phyloP scores from a whole-genome alignment of 2,113 vertebrate species.

The Regulus satrapa region DNA sequence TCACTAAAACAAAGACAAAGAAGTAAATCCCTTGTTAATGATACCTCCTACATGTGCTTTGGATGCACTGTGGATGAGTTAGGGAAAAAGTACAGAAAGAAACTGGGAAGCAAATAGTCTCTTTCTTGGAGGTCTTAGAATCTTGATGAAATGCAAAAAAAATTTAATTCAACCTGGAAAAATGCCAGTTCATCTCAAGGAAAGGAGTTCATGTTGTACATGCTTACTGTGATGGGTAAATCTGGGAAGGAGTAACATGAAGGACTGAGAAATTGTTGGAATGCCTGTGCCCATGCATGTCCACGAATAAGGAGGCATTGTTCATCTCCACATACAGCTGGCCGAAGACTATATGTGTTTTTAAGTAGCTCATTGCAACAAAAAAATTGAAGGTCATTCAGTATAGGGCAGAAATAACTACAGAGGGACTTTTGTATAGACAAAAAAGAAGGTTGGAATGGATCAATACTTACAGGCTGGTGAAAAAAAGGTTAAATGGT shows the following conservation, averaged over 20 bases:
- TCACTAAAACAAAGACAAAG: neutral
- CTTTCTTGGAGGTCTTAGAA: neutral
- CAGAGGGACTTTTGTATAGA: neutral
- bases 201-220: neutral
- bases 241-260: neutral
- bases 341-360: neutral
- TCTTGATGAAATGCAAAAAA: neutral
- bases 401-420: neutral
- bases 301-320: neutral
- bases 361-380: neutral
- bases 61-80: neutral
- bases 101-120: neutral
- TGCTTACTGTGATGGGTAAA: neutral
- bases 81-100: neutral
- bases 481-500: neutral
- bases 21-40: neutral
- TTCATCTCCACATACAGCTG: neutral
- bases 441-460: neutral
- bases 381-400: neutral
- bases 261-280: neutral
- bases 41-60: neutral
- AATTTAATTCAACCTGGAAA: neutral
- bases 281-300: neutral
- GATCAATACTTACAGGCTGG: neutral
- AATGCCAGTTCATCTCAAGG: neutral